phyloP scores from a whole-genome alignment of 2,888 invertebrate species.

The Stramonita haemastoma region DNA sequence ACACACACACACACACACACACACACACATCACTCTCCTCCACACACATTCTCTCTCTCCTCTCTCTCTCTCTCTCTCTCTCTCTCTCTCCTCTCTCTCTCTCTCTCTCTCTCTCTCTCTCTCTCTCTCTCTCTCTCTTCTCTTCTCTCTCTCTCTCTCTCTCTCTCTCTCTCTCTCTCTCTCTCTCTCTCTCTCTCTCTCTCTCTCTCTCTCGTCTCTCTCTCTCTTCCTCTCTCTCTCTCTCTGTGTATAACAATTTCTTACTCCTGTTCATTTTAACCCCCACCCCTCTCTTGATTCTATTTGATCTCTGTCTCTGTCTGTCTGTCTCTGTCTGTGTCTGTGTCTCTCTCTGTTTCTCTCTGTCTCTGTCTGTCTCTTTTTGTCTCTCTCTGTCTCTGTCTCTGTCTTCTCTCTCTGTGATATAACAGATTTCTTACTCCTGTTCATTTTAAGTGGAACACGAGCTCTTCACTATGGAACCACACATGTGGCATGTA shows the following conservation, averaged over 20 bases:
- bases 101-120: slow-evolving; percentile 18
- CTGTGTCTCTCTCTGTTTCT: too few species aligned
- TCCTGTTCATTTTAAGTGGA: too few species aligned
- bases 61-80: neutral
- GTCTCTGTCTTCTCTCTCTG: too few species aligned
- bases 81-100: neutral
- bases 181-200: too few species aligned
- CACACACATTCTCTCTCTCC: neutral
- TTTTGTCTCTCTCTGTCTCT: neutral
- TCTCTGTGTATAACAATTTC: neutral
- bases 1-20: slow-evolving; percentile 15
- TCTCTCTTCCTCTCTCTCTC: neutral
- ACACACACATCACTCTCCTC: neutral
- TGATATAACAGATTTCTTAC: too few species aligned
- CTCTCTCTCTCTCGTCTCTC: too few species aligned
- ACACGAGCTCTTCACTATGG: too few species aligned
- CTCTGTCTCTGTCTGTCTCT: neutral
- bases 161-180: too few species aligned
- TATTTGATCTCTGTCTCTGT: neutral
- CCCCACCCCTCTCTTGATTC: neutral
- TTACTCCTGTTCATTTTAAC: neutral
- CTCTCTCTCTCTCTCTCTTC: slow-evolving; percentile 16
- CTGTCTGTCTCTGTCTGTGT: neutral
- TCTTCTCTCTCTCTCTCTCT: neutral
- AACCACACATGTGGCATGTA: too few species aligned